Evolutionary conservation across 2,888 invertebrate species (phyloP).

Genomic region (Sisyra nigra): DNA sequence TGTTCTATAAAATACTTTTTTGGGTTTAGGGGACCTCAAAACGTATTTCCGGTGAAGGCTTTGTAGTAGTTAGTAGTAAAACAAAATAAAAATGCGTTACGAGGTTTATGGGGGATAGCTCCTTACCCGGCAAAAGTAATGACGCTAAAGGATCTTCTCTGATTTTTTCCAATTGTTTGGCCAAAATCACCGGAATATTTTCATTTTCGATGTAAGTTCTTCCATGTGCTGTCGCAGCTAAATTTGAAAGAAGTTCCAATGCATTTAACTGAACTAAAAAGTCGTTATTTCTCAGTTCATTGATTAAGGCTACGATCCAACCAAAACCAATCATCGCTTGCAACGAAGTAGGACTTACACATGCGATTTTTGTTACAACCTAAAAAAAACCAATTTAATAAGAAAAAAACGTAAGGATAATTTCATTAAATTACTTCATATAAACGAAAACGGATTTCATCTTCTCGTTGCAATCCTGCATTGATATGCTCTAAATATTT

Average conservation of each 20-base stretch:
- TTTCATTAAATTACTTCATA: constrained; percentile 37
- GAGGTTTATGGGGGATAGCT: neutral
- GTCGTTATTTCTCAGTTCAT: constrained; percentile 53
- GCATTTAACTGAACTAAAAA: constrained; percentile 64
- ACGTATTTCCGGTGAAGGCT: too few relatives aligned
- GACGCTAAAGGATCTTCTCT: constrained; percentile 43
- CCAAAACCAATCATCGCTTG: constrained; percentile 35
- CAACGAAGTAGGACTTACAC: neutral
- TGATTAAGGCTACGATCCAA: constrained; percentile 47
- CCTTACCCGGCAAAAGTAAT: constrained; percentile 51
- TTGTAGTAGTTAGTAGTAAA: too few relatives aligned
- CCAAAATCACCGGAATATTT: constrained; percentile 45
- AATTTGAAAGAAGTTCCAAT: constrained; percentile 55
- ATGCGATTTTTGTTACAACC: constrained; percentile 6
- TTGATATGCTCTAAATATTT: constrained; percentile 38
- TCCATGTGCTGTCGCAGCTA: constrained; percentile 57
- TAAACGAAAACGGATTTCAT: constrained; percentile 45
- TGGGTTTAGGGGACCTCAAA: too few relatives aligned
- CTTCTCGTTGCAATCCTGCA: constrained; percentile 36
- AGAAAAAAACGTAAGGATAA: neutral
- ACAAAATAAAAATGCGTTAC: too few relatives aligned
- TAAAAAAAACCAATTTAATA: constrained; percentile 5
- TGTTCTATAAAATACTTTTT: too few relatives aligned
- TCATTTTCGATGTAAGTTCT: constrained; percentile 52
- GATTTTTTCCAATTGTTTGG: constrained; percentile 38